Percentiles rank a stretch among this genome's conserved stretches.
These are phyloP conservation scores for Melolontha melolontha DNA, from an alignment of 2,888 invertebrate genomes.

Conservation along the genomic window DNA sequence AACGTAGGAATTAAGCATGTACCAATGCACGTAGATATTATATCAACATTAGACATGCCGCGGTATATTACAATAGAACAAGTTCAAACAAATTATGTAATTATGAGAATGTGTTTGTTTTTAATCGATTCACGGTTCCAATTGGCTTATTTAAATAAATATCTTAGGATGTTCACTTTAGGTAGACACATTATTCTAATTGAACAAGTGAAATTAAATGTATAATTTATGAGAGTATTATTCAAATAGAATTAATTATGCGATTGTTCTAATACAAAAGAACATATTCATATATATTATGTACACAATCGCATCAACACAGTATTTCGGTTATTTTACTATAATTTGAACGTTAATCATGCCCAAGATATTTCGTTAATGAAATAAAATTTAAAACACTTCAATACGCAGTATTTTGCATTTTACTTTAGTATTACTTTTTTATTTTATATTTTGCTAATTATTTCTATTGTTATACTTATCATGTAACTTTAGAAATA, in stretches of 20 bases:
- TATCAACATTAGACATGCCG: background rate
- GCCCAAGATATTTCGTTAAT: too few relatives aligned
- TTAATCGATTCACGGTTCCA: conserved; percentile 18
- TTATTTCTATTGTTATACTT: too few relatives aligned
- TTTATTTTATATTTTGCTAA: too few relatives aligned
- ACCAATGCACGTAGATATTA: background rate
- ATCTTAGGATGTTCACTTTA: conserved; percentile 4
- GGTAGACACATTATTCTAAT: conserved; percentile 16
- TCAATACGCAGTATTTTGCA: too few relatives aligned
- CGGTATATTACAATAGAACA: background rate
- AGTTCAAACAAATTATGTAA: conserved; percentile 14
- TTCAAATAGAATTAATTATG: too few relatives aligned
- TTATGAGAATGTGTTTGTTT: conserved; percentile 26
- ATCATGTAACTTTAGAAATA: too few relatives aligned
- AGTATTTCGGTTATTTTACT: too few relatives aligned
- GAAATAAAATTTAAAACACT: too few relatives aligned
- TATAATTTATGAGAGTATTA: conserved; percentile 1
- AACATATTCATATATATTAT: too few relatives aligned
- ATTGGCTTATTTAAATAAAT: conserved; percentile 25
- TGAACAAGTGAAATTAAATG: conserved; percentile 6
- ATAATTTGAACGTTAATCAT: too few relatives aligned
- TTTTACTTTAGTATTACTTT: too few relatives aligned
- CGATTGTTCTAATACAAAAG: too few relatives aligned
- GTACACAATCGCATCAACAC: background rate
- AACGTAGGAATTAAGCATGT: conserved; percentile 11